Conservation (phyloP, 2,888 invertebrate species). For the Xestia rhomboidea region DNA sequence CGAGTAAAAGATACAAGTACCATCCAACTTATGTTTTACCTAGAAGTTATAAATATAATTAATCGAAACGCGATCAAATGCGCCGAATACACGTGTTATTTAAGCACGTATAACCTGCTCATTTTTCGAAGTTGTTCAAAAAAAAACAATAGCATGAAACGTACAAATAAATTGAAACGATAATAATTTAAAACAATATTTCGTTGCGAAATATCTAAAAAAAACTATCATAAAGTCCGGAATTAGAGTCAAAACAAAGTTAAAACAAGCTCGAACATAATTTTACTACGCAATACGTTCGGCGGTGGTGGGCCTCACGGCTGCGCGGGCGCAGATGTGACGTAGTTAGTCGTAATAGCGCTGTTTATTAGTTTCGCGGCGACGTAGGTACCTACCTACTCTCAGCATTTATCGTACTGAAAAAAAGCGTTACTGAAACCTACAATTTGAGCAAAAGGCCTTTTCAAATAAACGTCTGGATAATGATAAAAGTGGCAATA, state of each 20-base stretch:
- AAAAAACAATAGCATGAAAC: not conserved
- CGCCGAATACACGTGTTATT: not conserved
- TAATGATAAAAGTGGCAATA: not conserved
- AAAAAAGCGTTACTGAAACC: not conserved
- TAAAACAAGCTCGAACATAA: constrained; percentile 21
- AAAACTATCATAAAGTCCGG: not conserved
- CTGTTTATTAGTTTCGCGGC: constrained; percentile 48
- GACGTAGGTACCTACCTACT: constrained; percentile 39
- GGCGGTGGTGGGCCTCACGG: constrained; percentile 53
- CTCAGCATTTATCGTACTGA: not conserved
- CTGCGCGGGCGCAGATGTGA: constrained; percentile 43
- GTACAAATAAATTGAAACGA: not conserved
- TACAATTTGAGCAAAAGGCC: not conserved
- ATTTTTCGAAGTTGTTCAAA: not conserved
- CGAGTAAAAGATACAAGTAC: not conserved
- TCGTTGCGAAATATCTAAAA: not conserved
- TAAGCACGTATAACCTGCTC: not conserved
- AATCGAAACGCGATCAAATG: not conserved
- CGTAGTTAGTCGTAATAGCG: constrained; percentile 50
- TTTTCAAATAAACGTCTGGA: not conserved
- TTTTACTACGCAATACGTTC: constrained; percentile 45
- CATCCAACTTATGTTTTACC: not conserved
- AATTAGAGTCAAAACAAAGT: constrained; percentile 12
- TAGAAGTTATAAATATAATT: not conserved
- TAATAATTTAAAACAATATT: constrained; percentile 17